Evolutionary conservation across 2,797 vertebrate genomes (phyloP).

Genomic region (Hyperoplus lanceolatus): DNA sequence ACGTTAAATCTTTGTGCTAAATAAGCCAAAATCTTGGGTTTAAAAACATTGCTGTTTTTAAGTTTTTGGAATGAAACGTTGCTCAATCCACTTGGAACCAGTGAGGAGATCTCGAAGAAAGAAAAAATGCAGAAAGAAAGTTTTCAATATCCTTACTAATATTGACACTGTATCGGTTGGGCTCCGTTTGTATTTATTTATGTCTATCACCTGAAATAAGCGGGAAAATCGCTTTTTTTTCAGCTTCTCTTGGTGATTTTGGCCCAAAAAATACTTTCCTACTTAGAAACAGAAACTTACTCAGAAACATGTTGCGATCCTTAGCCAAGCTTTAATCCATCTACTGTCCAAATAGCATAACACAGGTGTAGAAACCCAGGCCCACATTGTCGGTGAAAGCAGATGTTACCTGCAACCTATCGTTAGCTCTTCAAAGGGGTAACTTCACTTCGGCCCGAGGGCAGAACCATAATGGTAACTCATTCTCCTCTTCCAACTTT

Average conservation of each 20-base stretch:
- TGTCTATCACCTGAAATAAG: not conserved
- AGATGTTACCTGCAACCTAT: not conserved
- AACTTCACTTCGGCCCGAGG: slow-evolving; percentile 1
- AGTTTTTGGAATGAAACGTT: too few relatives aligned
- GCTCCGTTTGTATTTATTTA: not conserved
- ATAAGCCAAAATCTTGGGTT: not conserved
- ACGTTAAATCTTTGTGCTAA: not conserved
- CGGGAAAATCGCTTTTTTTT: not conserved
- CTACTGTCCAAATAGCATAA: not conserved
- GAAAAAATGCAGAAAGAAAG: too few relatives aligned
- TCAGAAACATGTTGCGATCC: not conserved
- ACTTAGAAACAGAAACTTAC: too few relatives aligned
- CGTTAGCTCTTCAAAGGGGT: not conserved
- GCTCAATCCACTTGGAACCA: not conserved
- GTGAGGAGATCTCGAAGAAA: not conserved
- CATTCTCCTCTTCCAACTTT: slow-evolving; percentile 13
- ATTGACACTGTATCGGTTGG: not conserved
- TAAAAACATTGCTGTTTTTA: not conserved
- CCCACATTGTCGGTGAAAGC: not conserved
- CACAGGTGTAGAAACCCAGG: not conserved
- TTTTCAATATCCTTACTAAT: not conserved
- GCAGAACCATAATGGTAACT: not conserved
- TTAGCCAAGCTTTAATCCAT: not conserved
- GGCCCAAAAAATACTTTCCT: not conserved
- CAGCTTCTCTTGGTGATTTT: not conserved